These are phyloP conservation scores for Mimas tiliae DNA, from an alignment of 2,888 invertebrate genomes.

Conservation along the genomic window DNA sequence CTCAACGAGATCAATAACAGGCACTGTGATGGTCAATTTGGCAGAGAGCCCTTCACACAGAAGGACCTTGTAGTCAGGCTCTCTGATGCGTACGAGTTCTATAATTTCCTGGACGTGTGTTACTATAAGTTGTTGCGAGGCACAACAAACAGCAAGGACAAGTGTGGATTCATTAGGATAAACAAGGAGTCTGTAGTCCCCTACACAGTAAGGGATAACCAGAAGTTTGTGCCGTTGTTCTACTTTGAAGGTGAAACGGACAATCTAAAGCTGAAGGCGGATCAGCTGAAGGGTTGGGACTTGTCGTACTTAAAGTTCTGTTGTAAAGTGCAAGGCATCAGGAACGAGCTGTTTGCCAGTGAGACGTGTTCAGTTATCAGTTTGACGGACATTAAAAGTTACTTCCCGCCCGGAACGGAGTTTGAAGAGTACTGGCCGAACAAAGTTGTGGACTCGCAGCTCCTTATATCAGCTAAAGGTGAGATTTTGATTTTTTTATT, in stretches of 20 bases:
- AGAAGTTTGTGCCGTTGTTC: constrained; percentile 96
- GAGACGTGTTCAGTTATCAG: constrained; percentile 96
- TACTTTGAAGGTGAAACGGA: constrained; percentile 96
- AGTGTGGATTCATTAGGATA: constrained; percentile 95
- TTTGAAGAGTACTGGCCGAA: constrained; percentile 98
- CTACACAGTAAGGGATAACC: constrained; percentile 92
- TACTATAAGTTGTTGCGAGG: constrained; percentile 92
- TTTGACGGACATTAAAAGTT: constrained; percentile 94
- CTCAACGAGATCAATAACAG: constrained; percentile 96
- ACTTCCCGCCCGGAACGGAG: constrained; percentile 94
- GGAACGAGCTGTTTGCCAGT: constrained; percentile 95
- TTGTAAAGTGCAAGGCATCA: constrained; percentile 96
- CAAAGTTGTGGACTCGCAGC: constrained; percentile 93
- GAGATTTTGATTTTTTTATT: constrained; percentile 41
- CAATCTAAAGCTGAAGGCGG: constrained; percentile 93
- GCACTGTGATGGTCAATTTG: constrained; percentile 96
- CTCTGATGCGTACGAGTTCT: constrained; percentile 95
- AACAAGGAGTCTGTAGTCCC: constrained; percentile 97
- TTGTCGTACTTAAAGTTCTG: constrained; percentile 96
- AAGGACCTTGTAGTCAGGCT: constrained; percentile 96
- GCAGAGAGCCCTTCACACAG: constrained; percentile 93
- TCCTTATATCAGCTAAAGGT: constrained; percentile 89
- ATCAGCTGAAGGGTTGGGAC: constrained; percentile 96
- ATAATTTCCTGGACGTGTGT: constrained; percentile 95
- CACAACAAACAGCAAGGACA: constrained; percentile 89